Conservation (phyloP, 1,140 invertebrate species). For the Caenorhabditis latens region DNA sequence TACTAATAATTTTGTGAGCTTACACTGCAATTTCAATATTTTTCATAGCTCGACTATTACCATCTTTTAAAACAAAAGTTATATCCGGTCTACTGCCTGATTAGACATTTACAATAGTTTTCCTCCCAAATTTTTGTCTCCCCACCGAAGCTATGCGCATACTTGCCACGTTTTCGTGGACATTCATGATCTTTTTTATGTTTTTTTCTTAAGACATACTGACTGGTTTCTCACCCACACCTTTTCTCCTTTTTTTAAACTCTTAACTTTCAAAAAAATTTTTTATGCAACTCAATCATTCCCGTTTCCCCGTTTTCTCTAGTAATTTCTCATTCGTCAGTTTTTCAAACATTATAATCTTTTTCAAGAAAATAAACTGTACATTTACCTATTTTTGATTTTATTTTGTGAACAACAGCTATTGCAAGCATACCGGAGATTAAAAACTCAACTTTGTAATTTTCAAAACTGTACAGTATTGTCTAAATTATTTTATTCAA, state of each 20-base stretch:
- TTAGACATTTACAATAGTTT: not conserved
- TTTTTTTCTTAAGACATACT: conserved; percentile 31
- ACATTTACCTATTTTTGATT: not conserved
- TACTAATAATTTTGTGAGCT: too few relatives aligned
- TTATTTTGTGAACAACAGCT: not conserved
- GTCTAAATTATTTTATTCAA: too few relatives aligned
- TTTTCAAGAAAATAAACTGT: not conserved
- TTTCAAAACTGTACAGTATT: too few relatives aligned
- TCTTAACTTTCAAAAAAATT: not conserved
- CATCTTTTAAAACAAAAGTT: not conserved
- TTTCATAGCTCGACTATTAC: not conserved
- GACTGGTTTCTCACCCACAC: conserved; percentile 25
- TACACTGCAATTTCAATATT: not conserved
- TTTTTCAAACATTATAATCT: not conserved
- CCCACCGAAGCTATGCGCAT: conserved; percentile 10
- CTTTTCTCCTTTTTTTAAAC: not conserved
- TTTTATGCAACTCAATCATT: not conserved
- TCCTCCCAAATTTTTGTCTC: not conserved
- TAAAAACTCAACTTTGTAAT: too few relatives aligned
- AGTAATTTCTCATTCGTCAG: not conserved
- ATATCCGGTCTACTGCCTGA: not conserved
- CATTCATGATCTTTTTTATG: conserved; percentile 34
- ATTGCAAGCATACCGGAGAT: too few relatives aligned
- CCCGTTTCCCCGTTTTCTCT: not conserved
- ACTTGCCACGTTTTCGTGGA: conserved; percentile 51